These are phyloP conservation scores for Lepidocyrtinus sp. DNA, from an alignment of 2,888 invertebrate species.

Conservation along the genomic window DNA sequence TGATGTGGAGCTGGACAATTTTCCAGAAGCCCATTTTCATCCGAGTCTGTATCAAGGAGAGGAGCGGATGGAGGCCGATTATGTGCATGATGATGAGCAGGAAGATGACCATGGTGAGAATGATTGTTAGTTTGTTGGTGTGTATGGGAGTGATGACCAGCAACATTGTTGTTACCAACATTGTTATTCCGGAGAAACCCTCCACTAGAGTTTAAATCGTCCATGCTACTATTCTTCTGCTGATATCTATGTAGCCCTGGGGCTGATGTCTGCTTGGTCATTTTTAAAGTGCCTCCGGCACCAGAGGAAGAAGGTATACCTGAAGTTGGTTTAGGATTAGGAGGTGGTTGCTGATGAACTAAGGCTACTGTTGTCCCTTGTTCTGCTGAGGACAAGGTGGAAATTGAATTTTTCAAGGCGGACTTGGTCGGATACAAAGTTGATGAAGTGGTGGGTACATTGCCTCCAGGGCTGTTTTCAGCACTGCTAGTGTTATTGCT, in stretches of 20 bases:
- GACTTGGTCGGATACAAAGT: slow-evolving; percentile 45
- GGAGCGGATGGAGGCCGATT: slow-evolving; percentile 85
- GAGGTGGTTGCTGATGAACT: slow-evolving; percentile 67
- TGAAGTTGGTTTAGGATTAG: slow-evolving; percentile 60
- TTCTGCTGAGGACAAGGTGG: slow-evolving; percentile 39
- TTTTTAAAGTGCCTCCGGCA: slow-evolving; percentile 63
- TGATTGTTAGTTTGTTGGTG: slow-evolving; percentile 15
- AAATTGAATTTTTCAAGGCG: slow-evolving; percentile 54
- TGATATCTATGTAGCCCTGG: slow-evolving; percentile 59
- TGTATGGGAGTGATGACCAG: slow-evolving; percentile 16
- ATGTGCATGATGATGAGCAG: slow-evolving; percentile 44
- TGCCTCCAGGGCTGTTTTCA: slow-evolving; percentile 51
- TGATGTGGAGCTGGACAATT: slow-evolving; percentile 33
- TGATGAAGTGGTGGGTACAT: slow-evolving; percentile 27
- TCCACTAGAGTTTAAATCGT: slow-evolving; percentile 65
- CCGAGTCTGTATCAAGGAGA: slow-evolving; percentile 79
- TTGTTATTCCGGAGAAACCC: slow-evolving; percentile 35
- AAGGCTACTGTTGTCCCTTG: slow-evolving; percentile 66
- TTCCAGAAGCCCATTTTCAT: slow-evolving; percentile 72
- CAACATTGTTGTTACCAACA: background rate
- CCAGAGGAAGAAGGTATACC: slow-evolving; percentile 31
- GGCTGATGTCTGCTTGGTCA: slow-evolving; percentile 59
- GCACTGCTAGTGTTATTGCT: slow-evolving; percentile 53
- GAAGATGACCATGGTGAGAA: slow-evolving; percentile 45
- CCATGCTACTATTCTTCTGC: slow-evolving; percentile 68